Evolutionary conservation across 1,140 invertebrate species (phyloP).

Genomic region (Sinella curviseta): DNA sequence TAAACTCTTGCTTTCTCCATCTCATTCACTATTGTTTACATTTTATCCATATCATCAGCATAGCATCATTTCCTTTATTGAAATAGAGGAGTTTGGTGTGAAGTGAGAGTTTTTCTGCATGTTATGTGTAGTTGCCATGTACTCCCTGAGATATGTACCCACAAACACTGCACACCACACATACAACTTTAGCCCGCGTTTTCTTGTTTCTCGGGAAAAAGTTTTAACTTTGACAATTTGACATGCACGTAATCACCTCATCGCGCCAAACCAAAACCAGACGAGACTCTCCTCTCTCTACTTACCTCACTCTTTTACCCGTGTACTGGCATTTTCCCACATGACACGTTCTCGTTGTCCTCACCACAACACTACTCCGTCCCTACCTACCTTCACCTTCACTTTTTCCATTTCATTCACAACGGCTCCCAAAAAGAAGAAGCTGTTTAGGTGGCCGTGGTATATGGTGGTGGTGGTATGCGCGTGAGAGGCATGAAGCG

Average conservation of each 20-base stretch:
- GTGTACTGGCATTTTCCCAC: not conserved
- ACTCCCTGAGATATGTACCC: not conserved
- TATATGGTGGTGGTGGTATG: too few relatives aligned
- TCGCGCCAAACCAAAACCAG: not conserved
- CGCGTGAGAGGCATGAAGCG: too few relatives aligned
- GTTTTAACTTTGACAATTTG: not conserved
- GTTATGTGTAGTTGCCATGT: not conserved
- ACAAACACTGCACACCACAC: not conserved
- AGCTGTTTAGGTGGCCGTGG: too few relatives aligned
- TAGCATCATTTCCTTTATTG: not conserved
- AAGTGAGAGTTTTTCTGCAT: not conserved
- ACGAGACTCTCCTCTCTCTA: too few relatives aligned
- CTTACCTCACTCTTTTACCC: too few relatives aligned
- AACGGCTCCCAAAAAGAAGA: not conserved
- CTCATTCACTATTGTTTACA: not conserved
- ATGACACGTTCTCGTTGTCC: not conserved
- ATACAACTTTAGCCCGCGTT: not conserved
- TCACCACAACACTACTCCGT: not conserved
- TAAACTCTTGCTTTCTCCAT: too few relatives aligned
- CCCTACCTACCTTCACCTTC: not conserved
- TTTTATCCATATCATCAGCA: not conserved
- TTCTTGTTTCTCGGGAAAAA: not conserved
- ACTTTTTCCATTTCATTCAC: not conserved
- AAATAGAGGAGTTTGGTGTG: not conserved
- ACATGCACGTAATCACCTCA: slow-evolving; percentile 16